Percentiles rank a stretch among this genome's conserved stretches.
phyloP scores from a whole-genome alignment of 2,888 invertebrate species.

The Caenorhabditis uteleia region DNA sequence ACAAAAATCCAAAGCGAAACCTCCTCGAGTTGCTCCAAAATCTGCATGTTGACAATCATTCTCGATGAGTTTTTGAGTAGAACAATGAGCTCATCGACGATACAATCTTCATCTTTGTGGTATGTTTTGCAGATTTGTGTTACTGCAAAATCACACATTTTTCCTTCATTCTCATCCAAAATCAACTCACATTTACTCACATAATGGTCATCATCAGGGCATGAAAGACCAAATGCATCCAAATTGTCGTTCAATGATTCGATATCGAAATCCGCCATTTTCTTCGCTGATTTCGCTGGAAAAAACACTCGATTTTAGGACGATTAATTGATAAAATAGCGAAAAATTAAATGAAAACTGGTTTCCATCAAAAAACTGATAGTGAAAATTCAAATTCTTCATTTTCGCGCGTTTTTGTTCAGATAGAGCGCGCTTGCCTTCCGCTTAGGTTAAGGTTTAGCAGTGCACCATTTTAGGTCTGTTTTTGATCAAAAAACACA shows the following conservation, averaged over 20 bases:
- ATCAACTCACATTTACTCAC: conserved; percentile 24
- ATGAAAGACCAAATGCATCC: conserved; percentile 10
- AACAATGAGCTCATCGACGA: conserved; percentile 26
- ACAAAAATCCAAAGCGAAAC: no score
- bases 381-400: no score
- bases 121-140: conserved; percentile 17
- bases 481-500: no score
- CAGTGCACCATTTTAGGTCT: no score
- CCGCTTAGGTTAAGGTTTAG: no score
- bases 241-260: conserved; percentile 27
- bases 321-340: no score
- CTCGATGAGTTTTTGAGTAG: conserved; percentile 14
- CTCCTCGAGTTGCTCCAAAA: conserved; percentile 17
- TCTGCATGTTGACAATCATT: conserved; percentile 9
- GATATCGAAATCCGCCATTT: conserved; percentile 37
- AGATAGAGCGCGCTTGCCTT: no score
- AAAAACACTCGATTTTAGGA: no score
- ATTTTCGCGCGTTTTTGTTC: no score
- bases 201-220: conserved; percentile 9
- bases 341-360: no score
- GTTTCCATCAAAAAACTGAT: no score
- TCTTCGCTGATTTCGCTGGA: no score
- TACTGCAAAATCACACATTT: conserved; percentile 10
- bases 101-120: conserved; percentile 19
- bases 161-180: neutral